A percentile compares a stretch with the other conserved stretches of the same genome.
Evolutionary conservation across 2,113 vertebrate species (phyloP).

Genomic region (Ariopsis seemanni): DNA sequence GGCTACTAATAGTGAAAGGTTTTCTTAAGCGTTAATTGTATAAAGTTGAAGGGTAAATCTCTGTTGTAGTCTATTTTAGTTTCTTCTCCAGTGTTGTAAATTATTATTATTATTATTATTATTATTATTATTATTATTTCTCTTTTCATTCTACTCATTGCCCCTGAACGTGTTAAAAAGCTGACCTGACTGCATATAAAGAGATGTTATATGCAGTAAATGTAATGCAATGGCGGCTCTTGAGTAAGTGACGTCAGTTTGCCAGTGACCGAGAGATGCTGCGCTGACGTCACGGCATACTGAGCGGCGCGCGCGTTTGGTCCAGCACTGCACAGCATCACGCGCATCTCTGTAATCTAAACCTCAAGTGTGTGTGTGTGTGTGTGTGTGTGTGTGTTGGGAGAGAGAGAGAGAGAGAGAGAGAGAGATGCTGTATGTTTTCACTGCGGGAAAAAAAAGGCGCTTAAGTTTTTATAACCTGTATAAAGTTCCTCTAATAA

Average conservation of each 20-base stretch:
- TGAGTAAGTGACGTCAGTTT: not conserved
- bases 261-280: not conserved
- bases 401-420: no score
- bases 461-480: constrained; percentile 60
- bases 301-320: not conserved
- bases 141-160: not conserved
- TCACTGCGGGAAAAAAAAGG: not conserved
- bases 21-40: not conserved
- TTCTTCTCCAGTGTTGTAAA: not conserved
- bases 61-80: not conserved
- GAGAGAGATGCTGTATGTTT: not conserved
- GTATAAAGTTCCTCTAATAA: constrained; percentile 64
- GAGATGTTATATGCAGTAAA: not conserved
- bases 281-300: constrained; percentile 8
- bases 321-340: not conserved
- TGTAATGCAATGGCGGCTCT: not conserved
- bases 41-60: not conserved
- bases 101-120: not conserved
- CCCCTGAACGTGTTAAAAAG: not conserved
- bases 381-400: no score
- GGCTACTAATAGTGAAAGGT: no score
- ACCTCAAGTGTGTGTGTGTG: no score
- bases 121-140: not conserved
- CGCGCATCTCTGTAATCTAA: not conserved
- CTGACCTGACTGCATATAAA: not conserved